Conservation (phyloP, 2,113 vertebrate species). For the Arothron firmamentum region DNA sequence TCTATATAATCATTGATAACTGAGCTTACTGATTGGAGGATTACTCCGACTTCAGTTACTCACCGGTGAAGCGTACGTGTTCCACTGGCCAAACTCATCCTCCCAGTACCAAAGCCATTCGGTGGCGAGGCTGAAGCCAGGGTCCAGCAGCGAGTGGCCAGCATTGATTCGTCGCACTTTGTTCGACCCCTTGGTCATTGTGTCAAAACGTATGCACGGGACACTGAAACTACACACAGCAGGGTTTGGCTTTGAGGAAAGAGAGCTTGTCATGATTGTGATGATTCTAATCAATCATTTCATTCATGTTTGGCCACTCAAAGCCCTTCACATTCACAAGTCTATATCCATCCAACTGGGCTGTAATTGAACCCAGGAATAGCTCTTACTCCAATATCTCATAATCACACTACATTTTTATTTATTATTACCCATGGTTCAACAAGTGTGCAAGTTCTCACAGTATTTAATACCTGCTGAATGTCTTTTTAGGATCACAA, state of each 20-base stretch:
- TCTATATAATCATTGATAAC: constrained; percentile 11
- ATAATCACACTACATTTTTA: too few species aligned
- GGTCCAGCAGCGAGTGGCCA: constrained; percentile 44
- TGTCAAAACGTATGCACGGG: constrained; percentile 54
- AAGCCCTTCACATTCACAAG: too few species aligned
- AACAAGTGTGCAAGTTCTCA: too few species aligned
- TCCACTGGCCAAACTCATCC: constrained; percentile 65
- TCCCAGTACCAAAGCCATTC: constrained; percentile 76
- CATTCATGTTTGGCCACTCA: not conserved
- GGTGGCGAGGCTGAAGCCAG: constrained; percentile 66
- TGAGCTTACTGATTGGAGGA: not conserved
- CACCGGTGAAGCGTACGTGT: constrained; percentile 59
- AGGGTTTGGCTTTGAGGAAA: not conserved
- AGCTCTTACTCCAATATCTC: too few species aligned
- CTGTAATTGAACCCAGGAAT: too few species aligned
- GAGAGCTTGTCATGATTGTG: not conserved
- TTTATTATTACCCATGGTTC: too few species aligned
- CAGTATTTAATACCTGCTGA: constrained; percentile 64
- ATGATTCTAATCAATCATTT: not conserved
- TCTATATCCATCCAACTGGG: too few species aligned
- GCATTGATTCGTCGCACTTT: constrained; percentile 64
- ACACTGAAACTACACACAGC: constrained; percentile 18
- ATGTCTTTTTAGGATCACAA: constrained; percentile 60
- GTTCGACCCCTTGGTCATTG: constrained; percentile 45
- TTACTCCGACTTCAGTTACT: constrained; percentile 29